phyloP scores from a whole-genome alignment of 2,888 invertebrate species.

The Dryomyza anilis region DNA sequence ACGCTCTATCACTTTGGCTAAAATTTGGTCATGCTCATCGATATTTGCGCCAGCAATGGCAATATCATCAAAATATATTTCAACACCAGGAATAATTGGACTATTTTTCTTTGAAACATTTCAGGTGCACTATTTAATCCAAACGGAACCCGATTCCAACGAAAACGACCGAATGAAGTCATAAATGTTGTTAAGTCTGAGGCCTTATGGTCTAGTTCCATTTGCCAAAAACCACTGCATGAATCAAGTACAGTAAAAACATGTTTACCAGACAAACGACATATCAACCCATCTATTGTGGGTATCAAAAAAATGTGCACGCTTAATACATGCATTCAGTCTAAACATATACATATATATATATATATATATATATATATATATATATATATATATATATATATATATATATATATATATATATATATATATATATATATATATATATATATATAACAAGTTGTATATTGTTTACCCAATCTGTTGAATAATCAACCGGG shows the following conservation, averaged over 20 bases:
- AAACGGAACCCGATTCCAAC: no score
- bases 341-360: not conserved
- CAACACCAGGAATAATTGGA: not conserved
- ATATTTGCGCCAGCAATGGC: not conserved
- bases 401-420: no score
- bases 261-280: not conserved
- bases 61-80: not conserved
- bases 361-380: not conserved
- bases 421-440: no score
- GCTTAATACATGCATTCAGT: not conserved
- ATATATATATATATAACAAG: no score
- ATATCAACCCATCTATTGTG: not conserved
- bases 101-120: no score
- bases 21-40: not conserved
- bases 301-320: not conserved
- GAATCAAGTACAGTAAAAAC: no score
- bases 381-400: no score
- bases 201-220: not conserved
- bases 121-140: no score
- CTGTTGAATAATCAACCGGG: constrained; percentile 27
- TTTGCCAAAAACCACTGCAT: no score
- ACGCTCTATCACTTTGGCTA: not conserved
- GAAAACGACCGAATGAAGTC: no score
- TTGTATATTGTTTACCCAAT: constrained; percentile 30
- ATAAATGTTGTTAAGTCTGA: no score